Percentiles rank a stretch among this genome's conserved stretches.
phyloP scores from a whole-genome alignment of 2,113 vertebrate genomes.

The Rhineura floridana region DNA sequence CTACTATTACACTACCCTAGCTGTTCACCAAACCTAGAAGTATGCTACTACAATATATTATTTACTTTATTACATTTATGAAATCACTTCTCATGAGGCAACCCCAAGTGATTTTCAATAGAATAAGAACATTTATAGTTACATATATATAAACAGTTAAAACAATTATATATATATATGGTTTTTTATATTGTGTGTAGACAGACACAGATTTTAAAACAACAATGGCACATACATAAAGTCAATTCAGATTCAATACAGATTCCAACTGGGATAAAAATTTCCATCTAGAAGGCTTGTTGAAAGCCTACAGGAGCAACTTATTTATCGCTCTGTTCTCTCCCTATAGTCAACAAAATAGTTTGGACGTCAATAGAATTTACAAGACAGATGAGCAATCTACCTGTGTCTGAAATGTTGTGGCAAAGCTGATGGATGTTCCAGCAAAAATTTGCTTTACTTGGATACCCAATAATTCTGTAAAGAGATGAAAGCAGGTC shows the following conservation, averaged over 20 bases:
- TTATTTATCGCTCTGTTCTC: neutral
- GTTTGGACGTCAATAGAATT: neutral
- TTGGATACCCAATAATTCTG: conserved; percentile 52
- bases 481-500: conserved; percentile 41
- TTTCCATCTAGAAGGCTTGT: too few species aligned
- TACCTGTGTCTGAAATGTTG: conserved; percentile 39
- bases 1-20: neutral
- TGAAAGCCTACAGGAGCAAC: too few species aligned
- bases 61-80: too few species aligned
- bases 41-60: neutral
- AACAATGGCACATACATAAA: too few species aligned
- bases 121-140: too few species aligned
- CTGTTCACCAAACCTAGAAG: neutral
- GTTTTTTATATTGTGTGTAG: too few species aligned
- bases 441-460: conserved; percentile 73
- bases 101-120: too few species aligned
- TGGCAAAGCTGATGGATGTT: conserved; percentile 59
- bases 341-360: neutral
- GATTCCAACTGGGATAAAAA: too few species aligned
- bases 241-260: too few species aligned
- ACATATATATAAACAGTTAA: too few species aligned
- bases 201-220: too few species aligned
- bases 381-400: neutral
- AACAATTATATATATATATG: too few species aligned
- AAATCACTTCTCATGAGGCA: neutral